A percentile compares a stretch with the other conserved stretches of the same genome.
These are phyloP conservation scores for Tympanoctomys barrerae DNA, from an alignment of 2,797 vertebrate genomes.

Conservation along the genomic window DNA sequence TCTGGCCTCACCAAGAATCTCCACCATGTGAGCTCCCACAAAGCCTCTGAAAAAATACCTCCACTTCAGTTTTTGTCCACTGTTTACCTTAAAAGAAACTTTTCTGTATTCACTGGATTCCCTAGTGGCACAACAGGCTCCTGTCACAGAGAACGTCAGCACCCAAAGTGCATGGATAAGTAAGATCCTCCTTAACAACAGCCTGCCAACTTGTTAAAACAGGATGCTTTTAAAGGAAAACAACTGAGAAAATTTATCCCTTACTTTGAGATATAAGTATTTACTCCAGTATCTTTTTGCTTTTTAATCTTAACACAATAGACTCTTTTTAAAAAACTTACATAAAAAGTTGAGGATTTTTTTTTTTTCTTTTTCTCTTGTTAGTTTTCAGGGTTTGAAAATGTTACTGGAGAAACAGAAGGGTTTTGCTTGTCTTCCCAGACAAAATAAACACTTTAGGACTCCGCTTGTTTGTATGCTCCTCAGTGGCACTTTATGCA, in stretches of 20 bases:
- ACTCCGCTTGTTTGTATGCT: constrained; percentile 95
- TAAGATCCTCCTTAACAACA: background rate
- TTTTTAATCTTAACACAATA: background rate
- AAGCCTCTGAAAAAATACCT: background rate
- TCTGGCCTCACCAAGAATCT: constrained; percentile 25
- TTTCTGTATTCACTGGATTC: background rate
- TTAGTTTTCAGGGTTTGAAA: constrained; percentile 84
- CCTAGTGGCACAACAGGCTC: background rate
- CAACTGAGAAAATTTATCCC: background rate
- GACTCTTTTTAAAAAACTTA: background rate
- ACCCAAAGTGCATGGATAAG: background rate
- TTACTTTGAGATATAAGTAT: constrained; percentile 12
- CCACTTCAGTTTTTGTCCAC: constrained; percentile 2
- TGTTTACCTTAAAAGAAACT: constrained; percentile 43
- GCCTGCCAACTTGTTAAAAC: background rate
- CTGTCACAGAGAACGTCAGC: background rate
- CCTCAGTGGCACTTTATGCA: constrained; percentile 92
- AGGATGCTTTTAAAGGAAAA: background rate
- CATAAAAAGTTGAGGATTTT: constrained; percentile 31
- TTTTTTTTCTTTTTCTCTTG: background rate
- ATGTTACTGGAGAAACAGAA: constrained; percentile 86
- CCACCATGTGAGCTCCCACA: background rate
- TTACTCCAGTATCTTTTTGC: background rate
- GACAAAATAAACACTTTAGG: constrained; percentile 95
- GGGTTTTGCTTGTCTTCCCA: constrained; percentile 89